Base-by-base conservation (phyloP, 2,888 invertebrate genomes). In the Orgyia antiqua region DNA sequence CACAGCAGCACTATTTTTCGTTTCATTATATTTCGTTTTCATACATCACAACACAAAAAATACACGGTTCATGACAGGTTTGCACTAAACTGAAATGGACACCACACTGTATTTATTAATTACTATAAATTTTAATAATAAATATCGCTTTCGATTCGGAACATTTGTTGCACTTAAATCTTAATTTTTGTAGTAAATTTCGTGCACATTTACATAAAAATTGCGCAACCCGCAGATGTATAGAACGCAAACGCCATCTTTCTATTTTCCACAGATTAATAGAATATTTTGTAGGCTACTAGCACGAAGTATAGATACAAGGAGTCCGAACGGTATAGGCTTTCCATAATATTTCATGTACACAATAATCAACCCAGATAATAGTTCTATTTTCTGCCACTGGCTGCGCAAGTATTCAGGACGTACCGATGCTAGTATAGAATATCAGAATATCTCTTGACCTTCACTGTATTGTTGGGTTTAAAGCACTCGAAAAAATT, bases 201-300 rank as follows among this genome's bases (percentile, higher is more conserved):
- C 60, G 64, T 68, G 69, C 68, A 75, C 71, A 79, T 82, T 83
- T 83, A 83, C 73, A 76, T 75, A 68, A 71, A 83, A 84, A 84
- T 86, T 86, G 86, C 86, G 86, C 86, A 86, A 84, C 78, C 80
- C 70, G 72, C 83, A 84, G 80, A 83, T 84, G 82, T 79, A 77
- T 58, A 63, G 69, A 80, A 82, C 86, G 84, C 84, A n/a, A n/a
- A n/a, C n/a, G n/a, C n/a, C n/a, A n/a, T n/a, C n/a, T n/a, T n/a
- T n/a, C n/a, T 79, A 84, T 84, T 80, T 80, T 83, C 74, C 60
- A 66, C 58, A 55, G 12, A 9, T 15, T 8, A 18, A n/a, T n/a
- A n/a, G n/a, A 43, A 44, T 31, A 30, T 42, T 36, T 20, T 21
- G 20, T 43, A n/a, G n/a, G 20, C 4, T 20, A 20, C 4, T n/a